Evolutionary conservation across 64 coral and sea anemone genomes (phyloP).

Genomic region (Astreopora myriophthalma): DNA sequence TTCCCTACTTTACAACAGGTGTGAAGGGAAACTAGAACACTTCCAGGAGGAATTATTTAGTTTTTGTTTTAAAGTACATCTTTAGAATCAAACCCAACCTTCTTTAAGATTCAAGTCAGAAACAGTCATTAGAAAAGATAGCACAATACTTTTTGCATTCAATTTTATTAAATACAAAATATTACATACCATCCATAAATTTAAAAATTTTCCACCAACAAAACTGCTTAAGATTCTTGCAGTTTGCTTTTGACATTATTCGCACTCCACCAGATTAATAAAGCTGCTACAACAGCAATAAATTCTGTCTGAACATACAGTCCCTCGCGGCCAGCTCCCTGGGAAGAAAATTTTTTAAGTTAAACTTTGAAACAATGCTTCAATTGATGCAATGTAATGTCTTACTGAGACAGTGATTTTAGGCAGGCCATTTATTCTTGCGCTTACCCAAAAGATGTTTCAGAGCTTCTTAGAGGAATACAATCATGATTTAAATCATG

Average conservation of each 20-base stretch:
- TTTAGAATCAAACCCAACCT: neutral
- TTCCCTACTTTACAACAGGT: too few relatives aligned
- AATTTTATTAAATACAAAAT: conserved; percentile 60
- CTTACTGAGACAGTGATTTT: too few relatives aligned
- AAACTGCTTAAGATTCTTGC: conserved; percentile 76
- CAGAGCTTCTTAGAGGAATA: conserved; percentile 37
- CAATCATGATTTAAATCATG: conserved; percentile 19
- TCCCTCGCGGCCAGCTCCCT: conserved; percentile 92
- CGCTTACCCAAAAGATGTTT: conserved; percentile 19
- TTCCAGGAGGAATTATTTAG: too few relatives aligned
- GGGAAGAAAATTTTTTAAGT: too few relatives aligned
- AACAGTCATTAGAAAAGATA: neutral
- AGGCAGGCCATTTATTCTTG: too few relatives aligned
- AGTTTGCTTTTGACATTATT: conserved; percentile 95
- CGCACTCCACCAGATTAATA: conserved; percentile 98
- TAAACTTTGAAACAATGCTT: too few relatives aligned
- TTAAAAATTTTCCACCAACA: conserved; percentile 2
- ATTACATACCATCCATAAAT: neutral
- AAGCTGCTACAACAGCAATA: conserved; percentile 94
- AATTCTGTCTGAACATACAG: conserved; percentile 99
- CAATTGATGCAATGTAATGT: too few relatives aligned
- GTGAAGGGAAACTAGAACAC: too few relatives aligned
- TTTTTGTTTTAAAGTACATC: neutral
- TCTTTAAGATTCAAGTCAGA: too few relatives aligned
- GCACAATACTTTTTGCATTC: neutral